phyloP scores from a whole-genome alignment of 1,140 invertebrate species.

The Heliconius himera region DNA sequence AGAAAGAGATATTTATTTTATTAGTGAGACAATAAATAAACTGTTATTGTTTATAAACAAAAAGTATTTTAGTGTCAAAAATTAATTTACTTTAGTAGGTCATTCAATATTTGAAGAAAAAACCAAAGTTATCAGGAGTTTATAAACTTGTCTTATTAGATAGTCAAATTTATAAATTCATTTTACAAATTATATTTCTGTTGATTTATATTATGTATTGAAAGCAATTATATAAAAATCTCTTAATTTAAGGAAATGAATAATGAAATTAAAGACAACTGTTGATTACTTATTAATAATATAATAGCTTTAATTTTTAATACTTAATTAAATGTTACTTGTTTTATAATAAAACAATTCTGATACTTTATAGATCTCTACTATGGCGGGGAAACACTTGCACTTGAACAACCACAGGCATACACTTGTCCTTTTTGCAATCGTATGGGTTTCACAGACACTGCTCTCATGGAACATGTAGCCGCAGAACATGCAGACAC shows the following conservation, averaged over 20 bases:
- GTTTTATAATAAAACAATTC: not conserved
- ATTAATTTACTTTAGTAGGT: not conserved
- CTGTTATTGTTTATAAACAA: constrained; percentile 6
- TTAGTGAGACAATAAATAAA: not conserved
- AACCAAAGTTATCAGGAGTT: too few species aligned
- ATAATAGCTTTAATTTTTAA: not conserved
- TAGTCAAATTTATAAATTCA: too few species aligned
- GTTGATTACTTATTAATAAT: not conserved
- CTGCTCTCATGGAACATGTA: constrained; percentile 95
- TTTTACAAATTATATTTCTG: too few species aligned
- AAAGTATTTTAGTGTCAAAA: not conserved
- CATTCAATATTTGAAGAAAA: not conserved
- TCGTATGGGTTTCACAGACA: constrained; percentile 97
- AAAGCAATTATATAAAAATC: too few species aligned
- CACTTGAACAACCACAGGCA: constrained; percentile 95
- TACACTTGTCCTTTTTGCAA: constrained; percentile 98
- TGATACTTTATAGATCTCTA: constrained; percentile 88
- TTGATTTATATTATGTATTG: too few species aligned
- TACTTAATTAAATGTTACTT: not conserved
- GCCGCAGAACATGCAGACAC: constrained; percentile 93
- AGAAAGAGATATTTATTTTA: constrained; percentile 8
- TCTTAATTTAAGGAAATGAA: too few species aligned
- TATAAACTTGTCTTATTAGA: too few species aligned
- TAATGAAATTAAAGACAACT: too few species aligned
- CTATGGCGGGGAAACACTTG: constrained; percentile 95